Conservation (phyloP, 2,888 invertebrate genomes). For the Lepidochrysops patricia region DNA sequence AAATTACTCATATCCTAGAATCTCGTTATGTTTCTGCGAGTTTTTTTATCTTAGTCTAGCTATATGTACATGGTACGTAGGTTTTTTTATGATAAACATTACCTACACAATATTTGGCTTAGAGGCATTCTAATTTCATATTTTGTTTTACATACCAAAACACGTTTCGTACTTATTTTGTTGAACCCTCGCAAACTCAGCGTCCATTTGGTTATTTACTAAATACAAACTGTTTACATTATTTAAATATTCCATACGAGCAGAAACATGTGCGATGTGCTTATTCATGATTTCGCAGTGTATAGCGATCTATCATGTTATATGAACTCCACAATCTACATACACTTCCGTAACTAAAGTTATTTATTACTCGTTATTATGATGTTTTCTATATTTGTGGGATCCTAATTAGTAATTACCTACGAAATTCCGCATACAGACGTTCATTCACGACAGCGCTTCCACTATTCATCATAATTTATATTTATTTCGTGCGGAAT, state of each 20-base stretch:
- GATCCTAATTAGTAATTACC: slow-evolving; percentile 17
- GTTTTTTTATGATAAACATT: too few relatives aligned
- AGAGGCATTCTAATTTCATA: too few relatives aligned
- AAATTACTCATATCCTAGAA: too few relatives aligned
- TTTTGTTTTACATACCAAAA: too few relatives aligned
- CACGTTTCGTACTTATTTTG: too few relatives aligned
- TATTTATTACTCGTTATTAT: slow-evolving; percentile 15
- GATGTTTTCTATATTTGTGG: slow-evolving; percentile 10
- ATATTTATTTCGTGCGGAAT: neutral
- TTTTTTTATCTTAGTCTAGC: too few relatives aligned
- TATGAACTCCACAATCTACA: neutral
- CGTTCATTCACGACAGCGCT: too few relatives aligned
- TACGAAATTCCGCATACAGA: neutral
- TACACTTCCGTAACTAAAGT: slow-evolving; percentile 16
- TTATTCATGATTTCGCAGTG: neutral
- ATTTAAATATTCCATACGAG: neutral
- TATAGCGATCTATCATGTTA: neutral
- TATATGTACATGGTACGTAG: too few relatives aligned
- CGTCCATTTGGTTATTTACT: too few relatives aligned
- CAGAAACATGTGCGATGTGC: neutral
- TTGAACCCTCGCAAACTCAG: too few relatives aligned
- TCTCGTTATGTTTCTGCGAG: too few relatives aligned
- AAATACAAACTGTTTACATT: neutral
- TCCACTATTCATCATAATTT: neutral
- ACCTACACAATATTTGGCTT: too few relatives aligned